phyloP scores from a whole-genome alignment of 2,797 vertebrate genomes.

The Rhinatrema bivittatum region DNA sequence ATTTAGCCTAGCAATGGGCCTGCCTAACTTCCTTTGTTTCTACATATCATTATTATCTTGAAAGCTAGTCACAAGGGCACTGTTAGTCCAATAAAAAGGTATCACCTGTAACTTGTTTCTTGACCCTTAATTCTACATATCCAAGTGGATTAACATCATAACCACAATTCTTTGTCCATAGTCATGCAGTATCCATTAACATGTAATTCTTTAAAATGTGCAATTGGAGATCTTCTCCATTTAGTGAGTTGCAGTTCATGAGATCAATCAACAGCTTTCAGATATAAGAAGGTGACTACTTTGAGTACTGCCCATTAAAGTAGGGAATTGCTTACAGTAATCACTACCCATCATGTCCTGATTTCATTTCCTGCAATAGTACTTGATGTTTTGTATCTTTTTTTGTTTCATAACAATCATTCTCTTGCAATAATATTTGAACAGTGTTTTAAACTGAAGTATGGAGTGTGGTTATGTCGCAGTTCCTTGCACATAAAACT shows the following conservation, averaged over 20 bases:
- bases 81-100: no score
- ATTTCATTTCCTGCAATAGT: slow-evolving; percentile 18
- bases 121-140: no score
- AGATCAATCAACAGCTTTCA: slow-evolving; percentile 22
- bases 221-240: slow-evolving; percentile 23
- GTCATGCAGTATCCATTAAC: slow-evolving; percentile 12
- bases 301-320: slow-evolving; percentile 7
- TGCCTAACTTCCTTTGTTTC: no score
- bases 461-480: slow-evolving; percentile 2
- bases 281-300: slow-evolving; percentile 19
- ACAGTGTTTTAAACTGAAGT: slow-evolving; percentile 7
- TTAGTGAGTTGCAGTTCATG: slow-evolving; percentile 19
- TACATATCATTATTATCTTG: no score
- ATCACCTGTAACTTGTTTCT: no score
- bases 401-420: slow-evolving; percentile 7
- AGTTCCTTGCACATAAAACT: slow-evolving; percentile 16
- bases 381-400: slow-evolving; percentile 17
- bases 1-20: no score
- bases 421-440: slow-evolving; percentile 22
- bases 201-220: slow-evolving; percentile 14
- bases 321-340: not conserved
- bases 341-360: slow-evolving; percentile 13
- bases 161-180: no score
- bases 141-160: no score
- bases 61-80: no score